Evolutionary conservation across 2,797 vertebrate species (phyloP).

Genomic region (Mycteria americana): DNA sequence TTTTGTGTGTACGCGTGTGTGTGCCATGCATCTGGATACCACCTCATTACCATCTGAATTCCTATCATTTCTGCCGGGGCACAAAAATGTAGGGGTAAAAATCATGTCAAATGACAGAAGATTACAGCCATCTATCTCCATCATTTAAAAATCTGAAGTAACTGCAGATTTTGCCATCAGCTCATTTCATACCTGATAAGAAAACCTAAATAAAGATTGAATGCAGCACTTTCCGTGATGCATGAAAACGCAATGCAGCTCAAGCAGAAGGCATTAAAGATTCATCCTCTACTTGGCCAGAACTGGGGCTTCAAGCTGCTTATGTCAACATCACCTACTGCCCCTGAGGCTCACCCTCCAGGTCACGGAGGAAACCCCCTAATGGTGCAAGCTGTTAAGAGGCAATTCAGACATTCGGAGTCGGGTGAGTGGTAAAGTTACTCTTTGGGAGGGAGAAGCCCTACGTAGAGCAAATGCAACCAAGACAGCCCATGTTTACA

Average conservation of each 20-base stretch:
- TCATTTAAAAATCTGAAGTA: conserved; percentile 63
- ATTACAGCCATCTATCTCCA: conserved; percentile 58
- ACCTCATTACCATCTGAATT: conserved; percentile 41
- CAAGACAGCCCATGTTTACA: neutral
- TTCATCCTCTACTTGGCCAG: neutral
- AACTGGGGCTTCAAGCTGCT: neutral
- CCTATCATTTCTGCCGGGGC: neutral
- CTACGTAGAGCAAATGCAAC: neutral
- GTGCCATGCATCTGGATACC: conserved; percentile 44
- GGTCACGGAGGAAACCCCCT: neutral
- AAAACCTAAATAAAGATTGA: conserved; percentile 71
- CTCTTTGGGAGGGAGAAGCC: neutral
- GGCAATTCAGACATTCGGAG: neutral
- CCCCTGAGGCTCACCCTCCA: neutral
- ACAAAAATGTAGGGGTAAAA: neutral
- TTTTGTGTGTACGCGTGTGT: neutral
- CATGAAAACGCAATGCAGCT: conserved; percentile 61
- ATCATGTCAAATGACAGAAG: conserved; percentile 53
- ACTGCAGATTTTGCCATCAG: conserved; percentile 66
- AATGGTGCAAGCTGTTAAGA: neutral
- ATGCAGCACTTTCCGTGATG: conserved; percentile 44
- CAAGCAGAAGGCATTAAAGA: conserved; percentile 52
- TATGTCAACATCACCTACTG: neutral
- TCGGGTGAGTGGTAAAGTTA: neutral
- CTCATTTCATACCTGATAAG: conserved; percentile 68